phyloP scores from a whole-genome alignment of 1,140 invertebrate genomes.

The Brachionus plicatilis region DNA sequence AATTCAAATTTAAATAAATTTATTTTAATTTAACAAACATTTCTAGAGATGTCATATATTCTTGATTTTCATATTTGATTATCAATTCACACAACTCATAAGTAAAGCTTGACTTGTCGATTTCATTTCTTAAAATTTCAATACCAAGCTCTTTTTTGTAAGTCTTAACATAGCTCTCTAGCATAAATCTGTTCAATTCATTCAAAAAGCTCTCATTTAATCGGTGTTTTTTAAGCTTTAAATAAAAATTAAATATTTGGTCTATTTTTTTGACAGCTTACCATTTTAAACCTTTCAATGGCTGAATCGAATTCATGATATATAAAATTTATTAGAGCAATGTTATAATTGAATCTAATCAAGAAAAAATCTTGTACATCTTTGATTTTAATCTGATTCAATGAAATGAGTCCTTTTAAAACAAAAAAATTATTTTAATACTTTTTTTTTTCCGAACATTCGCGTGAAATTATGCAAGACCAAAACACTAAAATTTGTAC shows the following conservation, averaged over 20 bases:
- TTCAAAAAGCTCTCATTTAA: not conserved
- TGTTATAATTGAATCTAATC: conserved; percentile 5
- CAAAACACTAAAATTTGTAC: too few relatives aligned
- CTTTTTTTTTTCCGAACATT: too few relatives aligned
- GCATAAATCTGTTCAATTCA: not conserved
- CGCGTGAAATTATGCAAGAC: too few relatives aligned
- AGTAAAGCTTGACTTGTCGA: not conserved
- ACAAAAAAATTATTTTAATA: not conserved
- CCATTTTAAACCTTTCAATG: conserved; percentile 1
- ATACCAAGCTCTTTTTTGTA: conserved; percentile 21
- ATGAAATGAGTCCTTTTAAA: not conserved
- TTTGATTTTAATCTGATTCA: not conserved
- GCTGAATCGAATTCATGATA: conserved; percentile 17
- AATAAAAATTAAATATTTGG: not conserved
- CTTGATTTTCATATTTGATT: conserved; percentile 2
- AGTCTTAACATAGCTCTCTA: not conserved
- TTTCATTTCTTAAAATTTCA: not conserved
- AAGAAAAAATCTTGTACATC: not conserved
- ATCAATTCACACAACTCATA: conserved; percentile 24
- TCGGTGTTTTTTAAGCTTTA: not conserved
- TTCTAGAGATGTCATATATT: not conserved
- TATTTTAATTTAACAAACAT: not conserved
- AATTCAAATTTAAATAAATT: not conserved
- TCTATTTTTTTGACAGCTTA: not conserved
- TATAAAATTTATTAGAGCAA: not conserved